A percentile compares a stretch with the other conserved stretches of the same genome.
These are phyloP conservation scores for Meda fulgida DNA, from an alignment of 2,797 vertebrate species.

Conservation along the genomic window DNA sequence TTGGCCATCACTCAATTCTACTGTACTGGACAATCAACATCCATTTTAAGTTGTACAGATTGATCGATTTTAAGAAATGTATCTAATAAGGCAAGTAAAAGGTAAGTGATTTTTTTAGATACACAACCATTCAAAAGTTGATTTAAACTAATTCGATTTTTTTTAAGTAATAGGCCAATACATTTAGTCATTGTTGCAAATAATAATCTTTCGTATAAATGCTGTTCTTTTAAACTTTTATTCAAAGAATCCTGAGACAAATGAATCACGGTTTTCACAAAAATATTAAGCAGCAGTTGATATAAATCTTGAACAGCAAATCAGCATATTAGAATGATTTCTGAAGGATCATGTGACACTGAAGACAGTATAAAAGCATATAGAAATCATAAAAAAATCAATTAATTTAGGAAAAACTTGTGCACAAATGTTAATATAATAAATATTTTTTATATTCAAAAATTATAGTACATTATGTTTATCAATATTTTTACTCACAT, in stretches of 20 bases:
- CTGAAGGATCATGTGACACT: neutral
- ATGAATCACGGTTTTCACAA: neutral
- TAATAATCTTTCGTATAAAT: neutral
- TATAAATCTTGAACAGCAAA: neutral
- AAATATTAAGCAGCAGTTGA: neutral
- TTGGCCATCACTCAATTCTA: neutral
- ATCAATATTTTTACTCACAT: neutral
- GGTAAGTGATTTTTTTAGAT: neutral
- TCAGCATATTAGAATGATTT: neutral
- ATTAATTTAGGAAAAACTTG: too few species aligned
- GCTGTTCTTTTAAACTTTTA: neutral
- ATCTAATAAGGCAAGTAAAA: neutral
- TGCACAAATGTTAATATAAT: neutral
- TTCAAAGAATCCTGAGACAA: neutral
- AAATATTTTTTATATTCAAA: neutral
- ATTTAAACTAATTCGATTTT: neutral
- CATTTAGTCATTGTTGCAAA: too few species aligned
- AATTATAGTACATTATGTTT: neutral
- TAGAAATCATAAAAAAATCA: neutral
- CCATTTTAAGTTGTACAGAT: neutral
- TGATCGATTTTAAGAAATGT: neutral
- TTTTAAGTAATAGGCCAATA: too few species aligned
- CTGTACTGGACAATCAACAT: neutral
- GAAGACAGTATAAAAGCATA: neutral
- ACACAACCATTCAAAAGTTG: neutral